Evolutionary conservation across 2,113 vertebrate species (phyloP), one percentile per base, ranked within the genome.

Genomic region (Tursiops truncatus): DNA sequence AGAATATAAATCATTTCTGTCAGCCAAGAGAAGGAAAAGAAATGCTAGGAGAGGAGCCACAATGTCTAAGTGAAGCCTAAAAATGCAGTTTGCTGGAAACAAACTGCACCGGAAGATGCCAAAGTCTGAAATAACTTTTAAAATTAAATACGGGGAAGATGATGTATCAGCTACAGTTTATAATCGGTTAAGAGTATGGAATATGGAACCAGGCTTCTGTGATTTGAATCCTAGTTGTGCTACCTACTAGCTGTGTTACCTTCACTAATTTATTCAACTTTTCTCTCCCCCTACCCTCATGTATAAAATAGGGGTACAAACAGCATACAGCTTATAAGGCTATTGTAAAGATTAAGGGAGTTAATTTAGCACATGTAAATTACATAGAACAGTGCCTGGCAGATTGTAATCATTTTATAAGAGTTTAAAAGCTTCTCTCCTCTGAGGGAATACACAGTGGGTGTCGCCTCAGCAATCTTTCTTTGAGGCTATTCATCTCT

Each of bases 71-170:
- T 68, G 63, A 73, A 76, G n/a, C 58, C 84, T 63, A 60, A 89
- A 93, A 93, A 83, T 83, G 89, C 20, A 47, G 36, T 85, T 83
- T 74, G 21, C 86, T 96, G 95, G 86, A 95, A 97, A 91, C 83
- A 58, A 95, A 90, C 26, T 36, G 25, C 12, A 41, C 25, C 23
- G 21, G 33, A 76, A 86, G 94, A 80, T 96, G 94, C 77, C 89
- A 93, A 97, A 70, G 50, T 95, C 92, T 87, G 73, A 94, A 96
- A 96, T 96, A 96, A 96, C 68, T 95, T 89, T 92, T 60, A 89
- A 60, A 77, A 85, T 91, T 74, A 97, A 96, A 86, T 65, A 83
- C 13, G 36, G 47, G 56, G 53, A 96, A 12, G 73, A 92, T 84
- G 79, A 80, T 26, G 1, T 47, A 65, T 95, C 36, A 77, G 90